Base-by-base conservation (phyloP, 2,113 vertebrate species). In the Epinephelus moara region DNA sequence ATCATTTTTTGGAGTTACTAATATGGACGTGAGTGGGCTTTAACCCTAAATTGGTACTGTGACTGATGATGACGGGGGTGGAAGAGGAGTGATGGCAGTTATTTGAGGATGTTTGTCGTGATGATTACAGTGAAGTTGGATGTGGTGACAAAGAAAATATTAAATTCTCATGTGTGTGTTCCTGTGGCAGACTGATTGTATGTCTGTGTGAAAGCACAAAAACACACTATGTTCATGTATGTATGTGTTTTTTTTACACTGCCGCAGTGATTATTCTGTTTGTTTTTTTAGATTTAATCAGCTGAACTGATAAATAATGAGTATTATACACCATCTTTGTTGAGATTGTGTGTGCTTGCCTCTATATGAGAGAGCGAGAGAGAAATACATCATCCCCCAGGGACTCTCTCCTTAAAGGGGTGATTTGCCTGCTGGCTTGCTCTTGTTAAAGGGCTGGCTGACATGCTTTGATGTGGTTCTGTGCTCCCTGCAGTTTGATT, bases 381-480 rank as follows among this genome's bases (percentile, higher is more conserved):
- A 59, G 78, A 80, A 56, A 70, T 74, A 64, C 75, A 81, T 85
- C 85, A 70, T 89, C 78, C 89, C 77, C 33, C 55, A 21, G 90
- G 84, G 91, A 86, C 77, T 81, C 69, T 68, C 87, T 90, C 81
- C 88, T 92, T 93, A 89, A 92, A 91, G 82, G 88, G 85, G 69
- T 90, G 90, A 90, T 94, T 94, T 92, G 92, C 91, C 91, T 93
- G 89, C 87, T 82, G 89, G 88, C 88, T 80, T 80, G 85, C 89
- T 89, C 88, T 78, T 89, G 90, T 91, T 93, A 91, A 93, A 91
- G 90, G 89, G 55, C 80, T 82, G 84, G 78, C 91, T 92, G 91
- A 91, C 91, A 88, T 78, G 90, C 92, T 94, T 94, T 94, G 90
- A 94, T 93, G 90, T 91, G 89, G 64, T 87, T 88, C 78, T 83